Evolutionary conservation across 2,113 vertebrate genomes (phyloP).

Genomic region (Poeciliopsis retropinna): DNA sequence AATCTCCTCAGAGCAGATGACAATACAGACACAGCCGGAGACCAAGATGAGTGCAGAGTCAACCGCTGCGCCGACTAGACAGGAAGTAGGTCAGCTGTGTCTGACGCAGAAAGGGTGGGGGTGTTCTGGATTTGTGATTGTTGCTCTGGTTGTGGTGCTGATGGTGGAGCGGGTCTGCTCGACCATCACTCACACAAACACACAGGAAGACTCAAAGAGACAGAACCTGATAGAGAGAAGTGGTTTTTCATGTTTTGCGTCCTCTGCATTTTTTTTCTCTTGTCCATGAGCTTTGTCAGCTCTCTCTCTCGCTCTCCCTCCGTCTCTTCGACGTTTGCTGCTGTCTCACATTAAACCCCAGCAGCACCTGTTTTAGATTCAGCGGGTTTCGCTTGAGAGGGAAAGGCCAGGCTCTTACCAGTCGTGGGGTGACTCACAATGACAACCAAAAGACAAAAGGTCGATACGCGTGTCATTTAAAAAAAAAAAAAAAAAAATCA

Average conservation of each 20-base stretch:
- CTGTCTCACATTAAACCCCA: conserved; percentile 29
- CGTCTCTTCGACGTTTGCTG: conserved; percentile 16
- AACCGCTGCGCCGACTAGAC: conserved; percentile 64
- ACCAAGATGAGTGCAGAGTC: conserved; percentile 52
- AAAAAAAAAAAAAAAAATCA: no score
- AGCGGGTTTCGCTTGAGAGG: conserved; percentile 13
- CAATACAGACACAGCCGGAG: not conserved
- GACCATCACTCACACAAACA: conserved; percentile 20
- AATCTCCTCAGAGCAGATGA: not conserved
- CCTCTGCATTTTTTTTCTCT: conserved; percentile 27
- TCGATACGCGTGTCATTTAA: not conserved
- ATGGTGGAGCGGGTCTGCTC: conserved; percentile 20
- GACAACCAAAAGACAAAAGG: conserved; percentile 13
- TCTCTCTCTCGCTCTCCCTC: not conserved
- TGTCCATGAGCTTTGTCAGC: not conserved
- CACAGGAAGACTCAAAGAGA: conserved; percentile 23
- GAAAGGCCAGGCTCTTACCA: conserved; percentile 31
- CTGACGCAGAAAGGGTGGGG: conserved; percentile 32
- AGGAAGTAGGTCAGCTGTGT: conserved; percentile 79
- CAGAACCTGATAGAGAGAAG: conserved; percentile 43
- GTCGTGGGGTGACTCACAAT: conserved; percentile 23
- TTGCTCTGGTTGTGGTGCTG: conserved; percentile 35
- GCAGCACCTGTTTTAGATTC: conserved; percentile 35
- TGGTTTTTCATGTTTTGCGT: conserved; percentile 55
- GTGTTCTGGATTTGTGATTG: conserved; percentile 3